Base-by-base conservation (phyloP, 2,113 vertebrate species). In the Saguinus midas region DNA sequence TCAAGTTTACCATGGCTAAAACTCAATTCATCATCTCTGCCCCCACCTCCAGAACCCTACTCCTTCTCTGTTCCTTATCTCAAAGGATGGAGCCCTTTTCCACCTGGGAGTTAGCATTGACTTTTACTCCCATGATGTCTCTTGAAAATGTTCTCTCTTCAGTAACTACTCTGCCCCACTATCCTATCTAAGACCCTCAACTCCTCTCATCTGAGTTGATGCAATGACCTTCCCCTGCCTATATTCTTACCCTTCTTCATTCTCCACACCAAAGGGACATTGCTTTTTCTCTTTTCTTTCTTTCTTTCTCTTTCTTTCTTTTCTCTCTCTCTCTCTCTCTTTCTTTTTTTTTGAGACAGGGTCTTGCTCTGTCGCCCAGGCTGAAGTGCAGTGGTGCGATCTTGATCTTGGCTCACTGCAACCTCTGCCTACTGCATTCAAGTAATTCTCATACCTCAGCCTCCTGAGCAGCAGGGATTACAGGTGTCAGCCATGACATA, bases 181-280 rank as follows among this genome's bases (percentile, higher is more conserved):
- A 79, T 9, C 37, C 27, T 70, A 76, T 57, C 79, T 73, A n/a
- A 96, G 55, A 93, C 21, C 83, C 75, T 79, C 29, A 76, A 68
- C 48, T 89, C n/a, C 7, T 93, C 29, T 91, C 35, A 78, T 92
- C 50, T 95, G 72, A 94, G 57, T 8, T 68, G 66, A 91, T 88
- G 20, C 27, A 87, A 37, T 78, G 75, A 80, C 43, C 23, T 70
- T 83, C 95, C 55, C 23, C 29, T 87, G 27, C 37, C 45, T 85
- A 27, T 25, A 45, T 96, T 95, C 25, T 89, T 79, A 93, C 3
- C n/a, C n/a, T 95, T 61, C 35, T 80, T 94, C n/a, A 84, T 92
- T 93, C n/a, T 96, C 17, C 21, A 96, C 82, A 68, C n/a, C 82
- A 94, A 40, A 13, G 61, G 12, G 61, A 14, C 27, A 32, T 64